Percentiles rank a stretch among this genome's conserved stretches.
Evolutionary conservation across 2,888 invertebrate genomes (phyloP).

Genomic region (Trachelus iudaicus): DNA sequence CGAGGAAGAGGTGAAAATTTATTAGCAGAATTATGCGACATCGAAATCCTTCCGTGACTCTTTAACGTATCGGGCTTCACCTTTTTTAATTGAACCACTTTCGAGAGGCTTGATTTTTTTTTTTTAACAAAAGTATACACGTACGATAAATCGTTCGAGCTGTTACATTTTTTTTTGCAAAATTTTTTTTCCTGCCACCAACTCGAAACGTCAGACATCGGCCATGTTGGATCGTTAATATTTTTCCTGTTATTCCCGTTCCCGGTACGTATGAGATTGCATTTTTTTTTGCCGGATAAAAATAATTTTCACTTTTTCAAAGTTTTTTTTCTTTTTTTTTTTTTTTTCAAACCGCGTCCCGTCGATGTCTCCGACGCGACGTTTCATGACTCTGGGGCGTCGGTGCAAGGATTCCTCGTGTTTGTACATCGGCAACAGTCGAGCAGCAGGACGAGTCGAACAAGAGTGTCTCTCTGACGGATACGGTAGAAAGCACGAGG

Average conservation of each 20-base stretch:
- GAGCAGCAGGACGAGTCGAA: background rate
- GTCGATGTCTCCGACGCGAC: background rate
- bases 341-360: background rate
- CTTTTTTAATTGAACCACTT: background rate
- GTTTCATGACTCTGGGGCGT: background rate
- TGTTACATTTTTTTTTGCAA: background rate
- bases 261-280: background rate
- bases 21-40: background rate
- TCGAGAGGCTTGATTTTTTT: background rate
- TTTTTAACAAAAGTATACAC: background rate
- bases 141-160: background rate
- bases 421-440: background rate
- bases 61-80: background rate
- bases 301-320: background rate
- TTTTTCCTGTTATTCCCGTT: background rate
- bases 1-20: background rate
- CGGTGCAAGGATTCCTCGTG: background rate
- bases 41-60: background rate
- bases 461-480: conserved; percentile 17
- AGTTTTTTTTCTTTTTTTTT: background rate
- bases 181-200: background rate
- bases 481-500: conserved; percentile 17
- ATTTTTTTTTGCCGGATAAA: background rate
- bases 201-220: background rate
- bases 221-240: background rate